A percentile compares a stretch with the other conserved stretches of the same genome.
Evolutionary conservation across 2,113 vertebrate genomes (phyloP).

Genomic region (human (Homo sapiens)): GRCh38 chr9:119497501-119498000

Average conservation of each 20-base stretch:
- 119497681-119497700: not conserved
- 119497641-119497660: not conserved
- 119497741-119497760: not conserved
- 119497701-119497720: not conserved
- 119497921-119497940: not conserved
- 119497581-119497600: not conserved
- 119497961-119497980: not conserved
- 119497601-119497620: not conserved
- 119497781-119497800: not conserved
- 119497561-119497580: not conserved
- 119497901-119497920: not conserved
- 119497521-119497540: not conserved
- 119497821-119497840: not conserved
- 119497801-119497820: not conserved
- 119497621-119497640: not conserved
- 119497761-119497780: not conserved
- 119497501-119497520: too few species aligned
- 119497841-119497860: not conserved
- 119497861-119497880: not conserved
- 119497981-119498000: not conserved
- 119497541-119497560: not conserved
- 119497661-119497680: not conserved
- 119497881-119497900: not conserved
- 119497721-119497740: not conserved
- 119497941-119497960: not conserved